phyloP scores from a whole-genome alignment of 2,888 invertebrate species.

The Lycophotia porphyrea region DNA sequence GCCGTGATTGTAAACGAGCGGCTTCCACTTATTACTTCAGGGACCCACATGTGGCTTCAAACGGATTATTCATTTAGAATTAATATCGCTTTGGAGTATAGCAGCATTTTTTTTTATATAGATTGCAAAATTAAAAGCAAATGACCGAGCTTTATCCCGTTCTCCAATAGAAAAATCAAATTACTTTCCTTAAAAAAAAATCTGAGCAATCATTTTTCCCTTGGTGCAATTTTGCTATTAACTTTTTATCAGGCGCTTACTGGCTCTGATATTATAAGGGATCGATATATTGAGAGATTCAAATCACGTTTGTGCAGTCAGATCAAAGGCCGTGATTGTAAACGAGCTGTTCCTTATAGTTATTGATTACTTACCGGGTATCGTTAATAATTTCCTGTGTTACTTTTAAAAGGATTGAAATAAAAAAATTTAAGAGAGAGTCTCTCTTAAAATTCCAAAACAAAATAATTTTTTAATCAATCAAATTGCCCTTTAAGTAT shows the following conservation, averaged over 20 bases:
- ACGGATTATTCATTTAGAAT: conserved; percentile 58
- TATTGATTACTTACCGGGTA: conserved; percentile 53
- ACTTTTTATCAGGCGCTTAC: conserved; percentile 52
- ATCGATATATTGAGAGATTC: conserved; percentile 56
- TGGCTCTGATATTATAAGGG: neutral
- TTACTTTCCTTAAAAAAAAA: neutral
- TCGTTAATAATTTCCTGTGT: conserved; percentile 13
- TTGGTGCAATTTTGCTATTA: conserved; percentile 38
- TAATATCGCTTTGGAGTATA: conserved; percentile 49
- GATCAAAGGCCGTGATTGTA: conserved; percentile 73
- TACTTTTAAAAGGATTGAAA: conserved; percentile 8
- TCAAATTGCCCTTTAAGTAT: neutral
- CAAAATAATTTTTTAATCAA: neutral
- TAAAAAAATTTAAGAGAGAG: neutral
- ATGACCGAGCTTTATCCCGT: neutral
- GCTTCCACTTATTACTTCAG: conserved; percentile 67
- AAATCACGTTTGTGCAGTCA: conserved; percentile 66
- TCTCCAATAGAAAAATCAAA: neutral
- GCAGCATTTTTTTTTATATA: conserved; percentile 6
- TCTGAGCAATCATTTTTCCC: conserved; percentile 22
- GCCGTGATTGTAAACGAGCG: conserved; percentile 72
- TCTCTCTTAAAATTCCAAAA: neutral
- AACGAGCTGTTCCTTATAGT: conserved; percentile 65
- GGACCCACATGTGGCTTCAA: conserved; percentile 51
- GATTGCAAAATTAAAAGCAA: conserved; percentile 16